A percentile compares a stretch with the other conserved stretches of the same genome.
phyloP scores from a whole-genome alignment of 64 coral and sea anemone species.

The Porites lutea region DNA sequence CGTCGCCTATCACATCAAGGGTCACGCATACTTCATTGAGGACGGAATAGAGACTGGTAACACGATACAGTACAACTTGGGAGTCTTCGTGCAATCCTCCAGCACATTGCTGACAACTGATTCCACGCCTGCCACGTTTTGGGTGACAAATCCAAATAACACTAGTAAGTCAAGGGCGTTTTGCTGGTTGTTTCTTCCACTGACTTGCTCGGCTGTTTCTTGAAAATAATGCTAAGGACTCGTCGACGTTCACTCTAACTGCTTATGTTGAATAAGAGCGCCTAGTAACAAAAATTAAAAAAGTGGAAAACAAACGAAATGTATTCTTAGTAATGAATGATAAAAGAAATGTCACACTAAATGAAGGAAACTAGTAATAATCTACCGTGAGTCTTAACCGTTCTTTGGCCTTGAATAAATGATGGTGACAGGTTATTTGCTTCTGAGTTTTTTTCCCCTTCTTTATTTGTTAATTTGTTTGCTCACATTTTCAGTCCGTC shows the following conservation, averaged over 20 bases:
- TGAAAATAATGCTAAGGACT: background rate
- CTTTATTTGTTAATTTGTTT: background rate
- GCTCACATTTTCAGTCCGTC: conserved; percentile 51
- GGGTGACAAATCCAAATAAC: conserved; percentile 90
- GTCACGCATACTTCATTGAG: conserved; percentile 89
- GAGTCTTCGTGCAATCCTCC: conserved; percentile 75
- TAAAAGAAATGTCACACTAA: too few relatives aligned
- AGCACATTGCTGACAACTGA: conserved; percentile 77
- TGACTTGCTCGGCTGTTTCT: too few relatives aligned
- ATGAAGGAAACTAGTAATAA: too few relatives aligned
- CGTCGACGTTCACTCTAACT: too few relatives aligned
- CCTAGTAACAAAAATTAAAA: too few relatives aligned
- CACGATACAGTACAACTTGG: conserved; percentile 82
- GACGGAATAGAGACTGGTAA: conserved; percentile 91
- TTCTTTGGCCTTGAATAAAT: background rate
- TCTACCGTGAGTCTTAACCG: too few relatives aligned
- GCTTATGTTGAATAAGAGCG: too few relatives aligned
- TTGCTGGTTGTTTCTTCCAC: background rate
- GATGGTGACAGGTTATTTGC: too few relatives aligned
- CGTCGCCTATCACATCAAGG: conserved; percentile 79
- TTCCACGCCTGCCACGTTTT: conserved; percentile 83
- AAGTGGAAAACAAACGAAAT: too few relatives aligned
- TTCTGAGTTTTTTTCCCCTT: too few relatives aligned
- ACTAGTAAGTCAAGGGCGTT: conserved; percentile 37
- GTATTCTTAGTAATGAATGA: too few relatives aligned